Evolutionary conservation across 2,113 vertebrate genomes (phyloP), one percentile per base, ranked within the genome.

Genomic region (Oreochromis tanganicae): DNA sequence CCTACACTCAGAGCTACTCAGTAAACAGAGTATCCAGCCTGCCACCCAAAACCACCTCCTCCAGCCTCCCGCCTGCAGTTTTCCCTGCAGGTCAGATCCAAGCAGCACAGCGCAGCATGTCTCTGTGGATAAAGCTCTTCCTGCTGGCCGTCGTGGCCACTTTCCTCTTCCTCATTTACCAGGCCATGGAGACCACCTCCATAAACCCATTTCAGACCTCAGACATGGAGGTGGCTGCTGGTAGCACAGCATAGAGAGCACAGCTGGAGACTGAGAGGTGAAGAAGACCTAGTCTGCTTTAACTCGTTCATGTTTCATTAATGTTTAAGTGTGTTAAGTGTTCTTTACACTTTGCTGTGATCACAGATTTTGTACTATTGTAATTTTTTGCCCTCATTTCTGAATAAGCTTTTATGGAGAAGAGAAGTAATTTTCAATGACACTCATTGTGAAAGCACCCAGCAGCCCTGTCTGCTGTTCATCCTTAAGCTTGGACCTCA

Each of bases 141-240:
- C 95, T 99, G 29, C 93, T 98, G 83, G 94, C 96, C 34, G 32
- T 96, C 4, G 92, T 98, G 82, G 96, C 91, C 0, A 93, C 94
- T 16, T 98, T 99, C 94, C 92, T 98, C 86, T 96, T 98, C 95
- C 93, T 98, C 68, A 96, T 99, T 81, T 99, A 98, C 95, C 98
- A 99, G 94, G 96, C 97, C 92, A 99, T 99, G 98, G 99, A 99
- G 97, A 97, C 97, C 93, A 98, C 98, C 93, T 95, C 96, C 96
- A 93, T 91, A 89, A 97, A 94, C 93, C 97, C 97, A 0, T 99
- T 97, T 21, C 19, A 3, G 6, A 16, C n/a, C 21, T 2, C 10
- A 4, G 56, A 57, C 6, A 54, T 36, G 5, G 63, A 32, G 1
- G 82, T 41, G 54, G 24, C 46, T 11, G 24, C 48, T 21, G 14